Percentiles rank a stretch among this genome's conserved stretches.
phyloP scores from a whole-genome alignment of 2,113 vertebrate genomes.

The Dinomys branickii region DNA sequence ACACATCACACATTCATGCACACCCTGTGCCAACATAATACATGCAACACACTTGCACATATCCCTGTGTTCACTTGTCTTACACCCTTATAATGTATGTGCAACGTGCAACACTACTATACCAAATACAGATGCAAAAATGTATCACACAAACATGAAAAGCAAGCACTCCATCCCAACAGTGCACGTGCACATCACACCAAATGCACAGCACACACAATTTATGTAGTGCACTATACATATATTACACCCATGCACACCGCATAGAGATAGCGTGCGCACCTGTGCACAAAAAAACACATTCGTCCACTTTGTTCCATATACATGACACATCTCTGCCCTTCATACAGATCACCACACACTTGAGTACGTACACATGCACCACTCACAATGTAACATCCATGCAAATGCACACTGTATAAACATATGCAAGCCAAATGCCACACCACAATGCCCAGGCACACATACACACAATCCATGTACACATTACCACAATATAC shows the following conservation, averaged over 20 bases:
- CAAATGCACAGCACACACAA: neutral
- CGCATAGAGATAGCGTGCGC: neutral
- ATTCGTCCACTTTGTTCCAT: neutral
- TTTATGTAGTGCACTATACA: neutral
- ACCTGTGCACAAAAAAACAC: neutral
- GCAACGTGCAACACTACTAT: neutral
- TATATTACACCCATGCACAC: neutral
- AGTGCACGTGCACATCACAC: neutral
- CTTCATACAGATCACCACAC: neutral
- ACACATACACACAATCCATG: neutral
- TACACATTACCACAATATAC: fast-evolving
- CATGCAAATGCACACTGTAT: too few relatives aligned
- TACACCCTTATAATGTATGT: neutral
- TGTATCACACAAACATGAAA: neutral
- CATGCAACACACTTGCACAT: neutral
- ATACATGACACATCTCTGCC: neutral
- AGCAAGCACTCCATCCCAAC: neutral
- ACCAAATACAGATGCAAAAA: neutral
- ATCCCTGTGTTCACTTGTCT: neutral
- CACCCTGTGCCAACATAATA: neutral
- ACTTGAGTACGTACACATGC: neutral
- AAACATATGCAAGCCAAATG: neutral
- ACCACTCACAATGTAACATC: neutral
- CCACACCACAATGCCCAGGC: neutral
- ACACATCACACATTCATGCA: neutral